These are phyloP conservation scores for Selene dorsalis DNA, from an alignment of 2,797 vertebrate species.

Conservation along the genomic window DNA sequence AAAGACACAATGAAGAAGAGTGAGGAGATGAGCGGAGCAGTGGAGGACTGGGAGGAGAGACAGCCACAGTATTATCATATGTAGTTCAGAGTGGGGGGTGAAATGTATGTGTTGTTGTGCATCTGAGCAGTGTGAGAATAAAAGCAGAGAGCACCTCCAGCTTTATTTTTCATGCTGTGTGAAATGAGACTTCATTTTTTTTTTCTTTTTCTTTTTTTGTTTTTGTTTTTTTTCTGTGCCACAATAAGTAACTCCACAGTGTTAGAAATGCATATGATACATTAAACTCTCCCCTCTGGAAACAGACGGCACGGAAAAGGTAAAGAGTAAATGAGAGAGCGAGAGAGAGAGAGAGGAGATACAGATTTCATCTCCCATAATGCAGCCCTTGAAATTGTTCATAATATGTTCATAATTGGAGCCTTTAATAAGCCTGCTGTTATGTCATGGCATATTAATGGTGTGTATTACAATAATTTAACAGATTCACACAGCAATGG, in stretches of 20 bases:
- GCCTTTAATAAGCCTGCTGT: slow-evolving; percentile 40
- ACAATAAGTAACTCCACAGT: slow-evolving; percentile 10
- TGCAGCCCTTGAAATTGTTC: slow-evolving; percentile 27
- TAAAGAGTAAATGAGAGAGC: neutral
- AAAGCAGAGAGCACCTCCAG: slow-evolving; percentile 43
- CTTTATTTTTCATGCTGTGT: slow-evolving; percentile 32
- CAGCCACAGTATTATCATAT: slow-evolving; percentile 30
- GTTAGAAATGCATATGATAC: slow-evolving; percentile 6
- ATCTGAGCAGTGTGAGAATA: slow-evolving; percentile 35
- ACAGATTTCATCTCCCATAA: slow-evolving; percentile 1
- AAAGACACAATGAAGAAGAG: slow-evolving; percentile 29
- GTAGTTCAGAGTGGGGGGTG: slow-evolving; percentile 44
- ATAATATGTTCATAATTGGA: slow-evolving; percentile 48
- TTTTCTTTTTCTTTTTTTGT: too few relatives aligned
- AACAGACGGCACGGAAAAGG: neutral
- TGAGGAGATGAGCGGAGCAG: slow-evolving; percentile 14
- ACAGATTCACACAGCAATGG: slow-evolving; percentile 24
- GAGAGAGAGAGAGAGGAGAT: neutral
- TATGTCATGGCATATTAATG: slow-evolving; percentile 36
- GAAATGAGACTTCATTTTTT: neutral
- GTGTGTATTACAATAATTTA: slow-evolving; percentile 40
- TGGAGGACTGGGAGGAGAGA: slow-evolving; percentile 10
- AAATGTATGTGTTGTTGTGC: slow-evolving; percentile 50
- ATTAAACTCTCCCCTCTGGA: slow-evolving; percentile 18
- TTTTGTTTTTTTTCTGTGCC: neutral